Base-by-base conservation (phyloP, 2,797 vertebrate species). In the Hydrocynus forskahlii region DNA sequence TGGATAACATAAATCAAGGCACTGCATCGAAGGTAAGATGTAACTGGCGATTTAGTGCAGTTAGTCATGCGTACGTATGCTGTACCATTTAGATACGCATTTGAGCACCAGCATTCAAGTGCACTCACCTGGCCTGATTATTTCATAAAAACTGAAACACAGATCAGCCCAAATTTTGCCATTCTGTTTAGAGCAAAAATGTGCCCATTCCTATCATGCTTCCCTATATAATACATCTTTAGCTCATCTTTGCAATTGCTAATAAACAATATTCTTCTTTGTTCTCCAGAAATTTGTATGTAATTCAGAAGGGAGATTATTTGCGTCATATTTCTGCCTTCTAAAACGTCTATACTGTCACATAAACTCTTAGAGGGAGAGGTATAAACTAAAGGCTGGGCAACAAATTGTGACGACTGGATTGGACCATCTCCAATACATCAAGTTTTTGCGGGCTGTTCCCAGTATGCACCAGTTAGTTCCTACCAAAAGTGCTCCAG, bases 171-270 rank as follows among this genome's bases (percentile, higher is more conserved):
- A 35, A 35, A 35, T 35, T 35, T 35, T 35, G 35, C 4, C 35
- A 35, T 35, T 35, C 7, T 45, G 43, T 45, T 45, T 45, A 45
- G 43, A 45, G 10, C 43, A 45, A 45, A 45, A 0, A 45, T 10
- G 7, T 45, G 43, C 10, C 8, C 10, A 45, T 45, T 45, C 43
- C 43, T 45, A 45, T 10, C 5, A 8, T 8, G 43, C 43, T 8
- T 45, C 43, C 10, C 10, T 45, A 12, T 12, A 12, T 9, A 12
- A 45, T 45, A 45, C n/a, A 59, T 59, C 10, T 60, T 9, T 40
- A 35, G 19, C 48, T 48, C 25, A 48, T 70, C 29, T n/a, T 70
- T 73, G 60, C 59, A 66, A 63, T 71, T 29, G 16, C 54, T 64
- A 55, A 4, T n/a, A 23, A 29, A 21, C 3, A 64, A 64, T 54